Conservation (phyloP, 2,797 vertebrate genomes). For the Galaxias olidus region DNA sequence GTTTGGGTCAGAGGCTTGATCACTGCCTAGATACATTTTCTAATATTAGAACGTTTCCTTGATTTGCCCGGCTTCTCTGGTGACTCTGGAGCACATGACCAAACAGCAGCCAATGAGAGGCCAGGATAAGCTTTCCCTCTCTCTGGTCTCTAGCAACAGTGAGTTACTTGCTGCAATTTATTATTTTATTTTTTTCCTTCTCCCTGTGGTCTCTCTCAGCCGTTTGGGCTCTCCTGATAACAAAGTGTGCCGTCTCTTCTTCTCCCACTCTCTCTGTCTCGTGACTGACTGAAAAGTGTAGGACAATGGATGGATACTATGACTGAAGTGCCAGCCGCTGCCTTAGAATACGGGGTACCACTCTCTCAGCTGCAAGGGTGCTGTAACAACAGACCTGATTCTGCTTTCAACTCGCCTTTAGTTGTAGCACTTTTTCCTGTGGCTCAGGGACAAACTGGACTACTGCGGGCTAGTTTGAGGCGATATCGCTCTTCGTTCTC, state of each 20-base stretch:
- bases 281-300: constrained; percentile 55
- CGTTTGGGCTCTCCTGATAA: constrained; percentile 64
- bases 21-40: constrained; percentile 83
- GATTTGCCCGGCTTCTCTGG: constrained; percentile 79
- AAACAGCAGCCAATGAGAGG: constrained; percentile 69
- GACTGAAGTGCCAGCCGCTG: constrained; percentile 43
- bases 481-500: constrained; percentile 11
- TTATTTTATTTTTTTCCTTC: constrained; percentile 82
- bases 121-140: constrained; percentile 73
- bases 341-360: background rate
- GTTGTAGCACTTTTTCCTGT: constrained; percentile 50
- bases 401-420: constrained; percentile 44
- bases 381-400: constrained; percentile 47
- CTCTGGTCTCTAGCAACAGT: constrained; percentile 83
- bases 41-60: constrained; percentile 85
- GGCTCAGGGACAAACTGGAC: constrained; percentile 34
- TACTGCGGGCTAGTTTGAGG: constrained; percentile 33
- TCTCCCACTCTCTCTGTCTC: constrained; percentile 16
- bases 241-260: constrained; percentile 50
- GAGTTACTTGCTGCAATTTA: constrained; percentile 76
- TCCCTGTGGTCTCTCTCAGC: constrained; percentile 62
- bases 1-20: constrained; percentile 69
- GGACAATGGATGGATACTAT: constrained; percentile 46
- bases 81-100: constrained; percentile 78
- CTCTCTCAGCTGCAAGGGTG: constrained; percentile 37